Evolutionary conservation across 2,888 invertebrate species (phyloP), one percentile per base, ranked within the genome.

Genomic region (Hyppa rectilinea): DNA sequence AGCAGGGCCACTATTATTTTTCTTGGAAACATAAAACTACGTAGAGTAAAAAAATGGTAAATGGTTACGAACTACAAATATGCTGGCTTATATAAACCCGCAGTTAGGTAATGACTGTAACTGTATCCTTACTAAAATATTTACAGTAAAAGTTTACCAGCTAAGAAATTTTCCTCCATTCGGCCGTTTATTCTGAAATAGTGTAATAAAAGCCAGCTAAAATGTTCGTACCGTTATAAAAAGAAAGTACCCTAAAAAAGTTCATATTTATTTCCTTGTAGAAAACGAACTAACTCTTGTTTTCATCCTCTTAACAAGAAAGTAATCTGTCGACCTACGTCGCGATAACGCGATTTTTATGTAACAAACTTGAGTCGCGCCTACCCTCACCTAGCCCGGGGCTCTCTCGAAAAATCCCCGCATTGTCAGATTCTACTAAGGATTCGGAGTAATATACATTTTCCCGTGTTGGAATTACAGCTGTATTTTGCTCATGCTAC

Each of bases 261-360:
- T 91, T 92, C 89, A 90, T 92, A 92, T 92, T 93, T 92, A 93
- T 92, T 93, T 92, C 91, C 91, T 91, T 91, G 90, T 91, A 90
- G 91, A 92, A 92, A 93, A 91, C 91, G 92, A 93, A 93, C 93
- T 92, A 91, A 92, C 91, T 95, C 94, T 93, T 95, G 94, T 94
- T 94, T 94, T 94, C 92, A 94, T 94, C 94, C 92, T 94, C 92
- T 95, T 95, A 95, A 96, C 96, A 95, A 94, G 95, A 94, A 95
- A 95, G 94, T 95, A 95, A 95, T 95, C 95, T 95, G 94, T 94
- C 94, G 94, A 93, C 94, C 92, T 92, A 91, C 92, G 92, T 92
- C 90, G 94, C 93, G 94, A 94, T 95, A 95, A 95, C 95, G 91
- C 93, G 92, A 95, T 96, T 96, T 95, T 96, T 96, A 94, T 96